phyloP scores from a whole-genome alignment of 1,140 invertebrate species.

The Bombus confusus region DNA sequence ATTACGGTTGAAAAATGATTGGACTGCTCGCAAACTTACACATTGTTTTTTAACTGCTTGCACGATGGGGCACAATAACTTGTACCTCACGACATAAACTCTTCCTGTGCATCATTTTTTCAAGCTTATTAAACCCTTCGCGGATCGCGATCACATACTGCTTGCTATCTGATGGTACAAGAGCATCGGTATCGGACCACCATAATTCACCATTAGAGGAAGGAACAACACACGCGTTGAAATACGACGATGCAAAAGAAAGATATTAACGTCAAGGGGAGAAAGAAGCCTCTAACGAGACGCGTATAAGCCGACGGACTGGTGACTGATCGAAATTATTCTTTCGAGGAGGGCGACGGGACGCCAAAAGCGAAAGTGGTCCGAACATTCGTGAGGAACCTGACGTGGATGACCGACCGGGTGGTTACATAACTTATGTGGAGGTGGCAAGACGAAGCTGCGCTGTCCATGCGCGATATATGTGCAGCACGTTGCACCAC shows the following conservation, averaged over 20 bases:
- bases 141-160: background rate
- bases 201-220: constrained; percentile 37
- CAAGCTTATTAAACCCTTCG: background rate
- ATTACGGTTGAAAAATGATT: too few relatives aligned
- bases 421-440: constrained; percentile 70
- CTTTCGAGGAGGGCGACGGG: constrained; percentile 19
- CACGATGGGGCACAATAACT: background rate
- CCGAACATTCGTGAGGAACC: constrained; percentile 40
- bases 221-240: constrained; percentile 43
- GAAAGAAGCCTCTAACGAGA: constrained; percentile 38
- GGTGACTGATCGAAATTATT: constrained; percentile 64
- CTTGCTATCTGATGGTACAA: background rate
- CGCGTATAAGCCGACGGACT: constrained; percentile 24
- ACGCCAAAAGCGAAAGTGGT: constrained; percentile 65
- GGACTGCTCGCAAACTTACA: too few relatives aligned
- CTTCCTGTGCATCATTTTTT: background rate
- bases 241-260: constrained; percentile 31
- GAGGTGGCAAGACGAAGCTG: constrained; percentile 64
- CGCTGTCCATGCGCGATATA: constrained; percentile 64
- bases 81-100: background rate
- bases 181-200: background rate
- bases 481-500: constrained; percentile 65
- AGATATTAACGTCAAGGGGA: constrained; percentile 41
- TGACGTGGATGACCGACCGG: constrained; percentile 54
- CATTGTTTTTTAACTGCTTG: too few relatives aligned